These are phyloP conservation scores for Boleophthalmus pectinirostris DNA, from an alignment of 2,113 vertebrate species.

Conservation along the genomic window DNA sequence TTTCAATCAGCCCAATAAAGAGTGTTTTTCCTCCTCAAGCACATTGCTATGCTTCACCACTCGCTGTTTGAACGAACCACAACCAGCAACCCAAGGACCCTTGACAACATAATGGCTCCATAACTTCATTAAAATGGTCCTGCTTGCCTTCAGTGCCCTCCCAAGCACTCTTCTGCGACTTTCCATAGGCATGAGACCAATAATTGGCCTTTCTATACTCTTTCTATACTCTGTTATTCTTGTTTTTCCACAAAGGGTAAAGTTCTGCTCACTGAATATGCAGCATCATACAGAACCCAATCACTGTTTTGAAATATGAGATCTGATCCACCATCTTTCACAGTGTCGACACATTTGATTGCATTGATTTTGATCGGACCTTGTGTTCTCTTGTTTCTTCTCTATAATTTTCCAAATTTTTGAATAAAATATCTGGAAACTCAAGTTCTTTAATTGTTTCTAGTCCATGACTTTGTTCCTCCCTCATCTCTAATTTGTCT, in stretches of 20 bases:
- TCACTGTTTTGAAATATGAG: background rate
- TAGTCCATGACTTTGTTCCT: no score
- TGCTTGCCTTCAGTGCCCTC: slow-evolving; percentile 32
- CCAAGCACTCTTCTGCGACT: slow-evolving; percentile 3
- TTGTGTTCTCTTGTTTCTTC: background rate
- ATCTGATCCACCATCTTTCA: background rate
- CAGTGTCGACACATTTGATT: background rate
- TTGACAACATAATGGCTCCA: slow-evolving; percentile 57
- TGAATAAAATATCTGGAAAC: no score
- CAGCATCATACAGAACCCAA: background rate
- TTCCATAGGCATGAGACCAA: slow-evolving; percentile 12
- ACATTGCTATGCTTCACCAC: slow-evolving; percentile 45
- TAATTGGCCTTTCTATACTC: background rate
- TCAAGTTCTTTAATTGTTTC: no score
- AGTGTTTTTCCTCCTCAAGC: slow-evolving; percentile 41
- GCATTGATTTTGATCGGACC: background rate
- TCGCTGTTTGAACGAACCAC: slow-evolving; percentile 24
- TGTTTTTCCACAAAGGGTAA: background rate
- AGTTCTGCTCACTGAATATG: background rate
- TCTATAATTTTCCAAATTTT: no score
- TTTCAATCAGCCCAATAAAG: slow-evolving; percentile 64
- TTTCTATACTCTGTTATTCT: background rate
- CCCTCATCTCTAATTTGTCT: background rate
- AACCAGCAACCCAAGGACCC: slow-evolving; percentile 34
- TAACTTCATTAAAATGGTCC: slow-evolving; percentile 64